A percentile compares a stretch with the other conserved stretches of the same genome.
Evolutionary conservation across 2,888 invertebrate genomes (phyloP).

Genomic region (Alsophila aescularia): DNA sequence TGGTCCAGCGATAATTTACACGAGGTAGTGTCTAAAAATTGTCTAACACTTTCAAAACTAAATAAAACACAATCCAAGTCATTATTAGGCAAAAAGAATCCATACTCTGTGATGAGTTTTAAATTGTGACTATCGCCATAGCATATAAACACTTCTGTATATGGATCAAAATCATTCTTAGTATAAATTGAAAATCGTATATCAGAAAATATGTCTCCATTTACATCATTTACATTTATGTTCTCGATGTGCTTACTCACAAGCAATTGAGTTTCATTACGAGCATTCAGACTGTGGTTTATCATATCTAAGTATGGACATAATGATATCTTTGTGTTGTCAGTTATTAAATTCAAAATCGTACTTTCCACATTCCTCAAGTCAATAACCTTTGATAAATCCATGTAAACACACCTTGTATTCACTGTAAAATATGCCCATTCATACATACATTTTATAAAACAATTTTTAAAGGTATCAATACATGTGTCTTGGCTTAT

Average conservation of each 20-base stretch:
- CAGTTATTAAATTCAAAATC: conserved; percentile 74
- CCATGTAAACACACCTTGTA: conserved; percentile 92
- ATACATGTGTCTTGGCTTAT: conserved; percentile 64
- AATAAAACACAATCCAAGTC: conserved; percentile 87
- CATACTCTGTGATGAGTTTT: conserved; percentile 94
- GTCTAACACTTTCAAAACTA: conserved; percentile 79
- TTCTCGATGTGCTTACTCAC: conserved; percentile 63
- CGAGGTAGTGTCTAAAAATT: conserved; percentile 62
- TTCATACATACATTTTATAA: conserved; percentile 80
- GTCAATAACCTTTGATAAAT: conserved; percentile 74
- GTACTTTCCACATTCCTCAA: conserved; percentile 70
- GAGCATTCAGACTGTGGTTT: conserved; percentile 89
- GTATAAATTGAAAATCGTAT: conserved; percentile 77
- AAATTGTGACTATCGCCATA: conserved; percentile 93
- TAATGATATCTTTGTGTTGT: conserved; percentile 88
- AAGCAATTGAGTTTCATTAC: conserved; percentile 79
- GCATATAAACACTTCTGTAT: conserved; percentile 93
- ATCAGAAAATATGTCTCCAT: conserved; percentile 64
- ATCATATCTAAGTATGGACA: conserved; percentile 96
- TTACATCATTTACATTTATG: conserved; percentile 57
- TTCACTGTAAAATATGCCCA: conserved; percentile 95
- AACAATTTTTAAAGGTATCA: conserved; percentile 61
- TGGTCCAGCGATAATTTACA: conserved; percentile 81
- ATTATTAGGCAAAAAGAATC: conserved; percentile 90
- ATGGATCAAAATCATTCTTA: conserved; percentile 82